Evolutionary conservation across 2,888 invertebrate species (phyloP).

Genomic region (Bruchidius siliquastri): DNA sequence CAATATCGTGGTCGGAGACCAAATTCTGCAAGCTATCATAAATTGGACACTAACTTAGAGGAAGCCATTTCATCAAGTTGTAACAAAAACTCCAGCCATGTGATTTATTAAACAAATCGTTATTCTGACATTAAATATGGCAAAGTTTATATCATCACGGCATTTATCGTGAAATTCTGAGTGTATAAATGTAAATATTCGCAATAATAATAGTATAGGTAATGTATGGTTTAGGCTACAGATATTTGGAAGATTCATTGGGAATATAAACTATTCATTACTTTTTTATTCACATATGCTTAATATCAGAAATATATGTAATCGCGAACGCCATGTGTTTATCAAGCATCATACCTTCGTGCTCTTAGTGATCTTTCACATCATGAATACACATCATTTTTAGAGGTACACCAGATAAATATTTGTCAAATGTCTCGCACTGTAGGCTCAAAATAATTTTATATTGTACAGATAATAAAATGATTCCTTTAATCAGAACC

Average conservation of each 20-base stretch:
- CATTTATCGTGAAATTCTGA: slow-evolving; percentile 12
- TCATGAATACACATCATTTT: no score
- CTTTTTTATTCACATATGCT: no score
- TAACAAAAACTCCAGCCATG: slow-evolving; percentile 52
- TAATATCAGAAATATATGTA: no score
- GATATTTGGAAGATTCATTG: neutral
- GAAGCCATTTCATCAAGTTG: slow-evolving; percentile 61
- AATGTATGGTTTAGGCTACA: neutral
- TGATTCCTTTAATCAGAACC: no score
- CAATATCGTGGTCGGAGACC: slow-evolving; percentile 52
- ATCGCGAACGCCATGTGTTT: no score
- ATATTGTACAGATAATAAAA: no score
- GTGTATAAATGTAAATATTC: slow-evolving; percentile 20
- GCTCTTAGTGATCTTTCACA: no score
- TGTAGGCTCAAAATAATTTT: no score
- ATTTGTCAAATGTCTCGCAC: no score
- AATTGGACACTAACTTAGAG: slow-evolving; percentile 62
- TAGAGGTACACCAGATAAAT: no score
- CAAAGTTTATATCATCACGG: slow-evolving; percentile 19
- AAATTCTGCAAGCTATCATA: slow-evolving; percentile 60
- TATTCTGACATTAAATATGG: neutral
- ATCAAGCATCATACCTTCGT: no score
- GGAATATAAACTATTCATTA: neutral
- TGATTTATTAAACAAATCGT: slow-evolving; percentile 50
- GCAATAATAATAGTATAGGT: neutral